A percentile compares a stretch with the other conserved stretches of the same genome.
phyloP scores from a whole-genome alignment of 1,140 invertebrate species.

The Drosophila subpulchrella region DNA sequence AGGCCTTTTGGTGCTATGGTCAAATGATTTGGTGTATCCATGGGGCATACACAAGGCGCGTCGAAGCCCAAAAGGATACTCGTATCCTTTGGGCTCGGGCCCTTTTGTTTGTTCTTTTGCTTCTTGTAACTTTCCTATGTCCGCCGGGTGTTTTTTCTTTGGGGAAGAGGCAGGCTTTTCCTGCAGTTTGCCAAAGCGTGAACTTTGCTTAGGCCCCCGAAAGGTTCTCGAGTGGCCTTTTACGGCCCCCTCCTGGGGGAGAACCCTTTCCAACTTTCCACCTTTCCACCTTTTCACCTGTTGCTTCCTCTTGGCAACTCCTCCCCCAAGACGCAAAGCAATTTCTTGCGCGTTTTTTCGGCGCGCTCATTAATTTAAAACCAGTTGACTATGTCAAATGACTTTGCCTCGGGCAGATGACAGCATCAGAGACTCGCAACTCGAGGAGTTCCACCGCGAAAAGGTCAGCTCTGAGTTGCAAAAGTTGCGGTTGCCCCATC shows the following conservation, averaged over 20 bases:
- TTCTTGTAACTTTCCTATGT: slow-evolving; percentile 39
- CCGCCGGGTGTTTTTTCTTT: slow-evolving; percentile 13
- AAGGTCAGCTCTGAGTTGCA: slow-evolving; percentile 34
- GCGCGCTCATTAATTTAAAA: slow-evolving; percentile 43
- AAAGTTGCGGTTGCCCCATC: slow-evolving; percentile 34
- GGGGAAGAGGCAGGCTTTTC: neutral
- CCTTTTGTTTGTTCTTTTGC: slow-evolving; percentile 29
- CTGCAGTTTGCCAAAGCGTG: neutral
- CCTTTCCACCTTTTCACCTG: slow-evolving; percentile 26
- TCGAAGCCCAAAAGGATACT: slow-evolving; percentile 20
- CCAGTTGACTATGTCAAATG: slow-evolving; percentile 51
- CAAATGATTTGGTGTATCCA: slow-evolving; percentile 37
- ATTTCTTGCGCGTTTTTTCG: slow-evolving; percentile 40
- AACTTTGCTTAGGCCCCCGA: slow-evolving; percentile 19
- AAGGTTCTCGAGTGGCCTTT: slow-evolving; percentile 17
- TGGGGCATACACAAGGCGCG: slow-evolving; percentile 20
- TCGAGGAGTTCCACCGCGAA: slow-evolving; percentile 11
- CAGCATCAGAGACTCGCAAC: slow-evolving; percentile 13
- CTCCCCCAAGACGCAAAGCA: slow-evolving; percentile 30
- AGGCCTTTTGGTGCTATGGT: slow-evolving; percentile 14
- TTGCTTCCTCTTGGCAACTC: slow-evolving; percentile 9
- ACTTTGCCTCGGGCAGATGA: slow-evolving; percentile 18
- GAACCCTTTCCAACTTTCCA: neutral
- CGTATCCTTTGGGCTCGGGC: slow-evolving; percentile 19
- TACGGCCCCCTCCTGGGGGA: slow-evolving; percentile 25